Evolutionary conservation across 1,140 invertebrate genomes (phyloP).

Genomic region (Musca domestica): DNA sequence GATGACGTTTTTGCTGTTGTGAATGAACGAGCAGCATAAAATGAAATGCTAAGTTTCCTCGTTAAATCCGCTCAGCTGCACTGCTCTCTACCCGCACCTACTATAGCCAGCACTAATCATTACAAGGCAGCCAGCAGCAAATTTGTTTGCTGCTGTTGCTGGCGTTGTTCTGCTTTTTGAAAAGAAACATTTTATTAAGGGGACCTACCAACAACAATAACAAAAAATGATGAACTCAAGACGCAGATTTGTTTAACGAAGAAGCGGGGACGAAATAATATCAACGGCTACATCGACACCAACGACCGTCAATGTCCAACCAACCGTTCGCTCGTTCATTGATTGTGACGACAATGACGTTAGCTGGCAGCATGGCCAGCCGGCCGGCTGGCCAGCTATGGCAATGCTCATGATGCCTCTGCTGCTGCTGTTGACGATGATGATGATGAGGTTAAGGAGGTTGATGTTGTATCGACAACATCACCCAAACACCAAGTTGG

Average conservation of each 20-base stretch:
- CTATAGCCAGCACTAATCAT: conserved; percentile 20
- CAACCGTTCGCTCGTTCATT: too few relatives aligned
- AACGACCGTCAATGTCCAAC: too few relatives aligned
- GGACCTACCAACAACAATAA: background rate
- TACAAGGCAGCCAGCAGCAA: too few relatives aligned
- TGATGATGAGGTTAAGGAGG: conserved; percentile 1
- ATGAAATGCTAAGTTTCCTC: conserved; percentile 1
- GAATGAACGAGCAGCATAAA: too few relatives aligned
- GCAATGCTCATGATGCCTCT: background rate
- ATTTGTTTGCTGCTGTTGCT: background rate
- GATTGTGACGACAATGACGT: too few relatives aligned
- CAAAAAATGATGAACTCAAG: background rate
- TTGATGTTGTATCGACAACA: background rate
- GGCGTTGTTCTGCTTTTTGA: background rate
- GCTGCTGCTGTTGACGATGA: background rate
- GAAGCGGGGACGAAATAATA: background rate
- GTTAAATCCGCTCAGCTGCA: conserved; percentile 10
- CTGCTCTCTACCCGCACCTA: background rate
- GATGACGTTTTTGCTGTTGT: too few relatives aligned
- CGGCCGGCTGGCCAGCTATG: too few relatives aligned
- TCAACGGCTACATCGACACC: too few relatives aligned
- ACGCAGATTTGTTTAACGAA: conserved; percentile 1
- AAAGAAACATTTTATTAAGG: conserved; percentile 9
- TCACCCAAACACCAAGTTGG: too few relatives aligned
- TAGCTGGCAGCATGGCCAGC: too few relatives aligned